Evolutionary conservation across 1,140 invertebrate species (phyloP), one percentile per base, ranked within the genome.

Genomic region (Gonatopus flavifemur): DNA sequence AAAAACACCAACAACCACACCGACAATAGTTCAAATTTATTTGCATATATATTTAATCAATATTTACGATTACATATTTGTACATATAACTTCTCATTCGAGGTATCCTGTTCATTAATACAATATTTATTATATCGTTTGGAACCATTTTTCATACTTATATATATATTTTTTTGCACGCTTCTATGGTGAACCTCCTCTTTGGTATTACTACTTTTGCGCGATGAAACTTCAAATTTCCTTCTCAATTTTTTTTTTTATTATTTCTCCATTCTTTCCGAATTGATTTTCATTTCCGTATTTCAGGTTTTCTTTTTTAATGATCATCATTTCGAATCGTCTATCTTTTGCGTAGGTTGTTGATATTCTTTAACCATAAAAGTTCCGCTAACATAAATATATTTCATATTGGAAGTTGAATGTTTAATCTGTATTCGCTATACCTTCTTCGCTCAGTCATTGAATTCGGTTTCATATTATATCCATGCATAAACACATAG

Each of bases 111-210:
- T n/a, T n/a, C n/a, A n/a, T n/a, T n/a, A n/a, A n/a, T n/a, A n/a
- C n/a, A n/a, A n/a, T n/a, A n/a, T n/a, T n/a, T n/a, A n/a, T n/a
- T n/a, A n/a, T n/a, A n/a, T n/a, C n/a, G n/a, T n/a, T n/a, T 40
- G 43, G 7, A 47, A 46, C 28, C 38, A 22, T n/a, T 44, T 8
- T 38, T 19, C 43, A 40, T 51, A 51, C 12, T 38, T 51, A 38
- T 50, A 31, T 30, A 24, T 50, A 59, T 52, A 60, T 63, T 67
- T 61, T 62, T 62, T 69, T 74, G 69, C 72, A 77, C 72, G 70
- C 72, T 76, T 76, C 45, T 64, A 70, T 70, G 67, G 57, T 69
- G 64, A 74, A 64, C 59, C 66, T n/a, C n/a, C n/a, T n/a, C n/a
- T 70, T 64, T 69, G 62, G 57, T 71, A 61, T 64, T n/a, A n/a